phyloP scores from a whole-genome alignment of 2,888 invertebrate species.

The Lathronympha strigana region DNA sequence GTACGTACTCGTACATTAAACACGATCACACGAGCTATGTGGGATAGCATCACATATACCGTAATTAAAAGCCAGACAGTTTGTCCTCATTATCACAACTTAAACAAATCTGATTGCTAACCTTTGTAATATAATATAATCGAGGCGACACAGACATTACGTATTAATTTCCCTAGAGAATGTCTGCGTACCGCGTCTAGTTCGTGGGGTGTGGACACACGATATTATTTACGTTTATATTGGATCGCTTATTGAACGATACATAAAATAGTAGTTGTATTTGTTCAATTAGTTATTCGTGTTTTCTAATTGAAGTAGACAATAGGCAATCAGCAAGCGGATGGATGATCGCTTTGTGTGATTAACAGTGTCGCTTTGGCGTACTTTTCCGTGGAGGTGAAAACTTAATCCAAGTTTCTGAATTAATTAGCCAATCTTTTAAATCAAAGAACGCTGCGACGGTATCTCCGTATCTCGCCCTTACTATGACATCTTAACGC shows the following conservation, averaged over 20 bases:
- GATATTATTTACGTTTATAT: not conserved
- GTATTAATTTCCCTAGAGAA: conserved; percentile 11
- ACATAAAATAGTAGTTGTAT: not conserved
- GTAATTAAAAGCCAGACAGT: not conserved
- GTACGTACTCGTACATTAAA: not conserved
- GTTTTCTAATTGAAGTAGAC: too few relatives aligned
- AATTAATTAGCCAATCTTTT: too few relatives aligned
- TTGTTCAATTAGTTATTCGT: too few relatives aligned
- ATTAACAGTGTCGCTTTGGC: too few relatives aligned
- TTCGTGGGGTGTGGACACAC: conserved; percentile 2
- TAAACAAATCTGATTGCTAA: conserved; percentile 14
- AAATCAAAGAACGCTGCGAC: too few relatives aligned
- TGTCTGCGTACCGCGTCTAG: not conserved
- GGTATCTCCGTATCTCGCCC: too few relatives aligned
- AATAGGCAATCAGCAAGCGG: too few relatives aligned
- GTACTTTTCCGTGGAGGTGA: too few relatives aligned
- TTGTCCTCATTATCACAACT: conserved; percentile 1
- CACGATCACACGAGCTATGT: not conserved
- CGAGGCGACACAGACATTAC: conserved; percentile 9
- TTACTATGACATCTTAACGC: too few relatives aligned
- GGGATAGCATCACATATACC: not conserved
- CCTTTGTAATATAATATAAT: conserved; percentile 1
- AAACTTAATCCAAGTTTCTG: too few relatives aligned
- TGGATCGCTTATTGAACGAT: not conserved
- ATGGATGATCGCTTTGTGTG: too few relatives aligned